These are phyloP conservation scores for Laodelphax striatellus DNA, from an alignment of 1,140 invertebrate species.

Conservation along the genomic window DNA sequence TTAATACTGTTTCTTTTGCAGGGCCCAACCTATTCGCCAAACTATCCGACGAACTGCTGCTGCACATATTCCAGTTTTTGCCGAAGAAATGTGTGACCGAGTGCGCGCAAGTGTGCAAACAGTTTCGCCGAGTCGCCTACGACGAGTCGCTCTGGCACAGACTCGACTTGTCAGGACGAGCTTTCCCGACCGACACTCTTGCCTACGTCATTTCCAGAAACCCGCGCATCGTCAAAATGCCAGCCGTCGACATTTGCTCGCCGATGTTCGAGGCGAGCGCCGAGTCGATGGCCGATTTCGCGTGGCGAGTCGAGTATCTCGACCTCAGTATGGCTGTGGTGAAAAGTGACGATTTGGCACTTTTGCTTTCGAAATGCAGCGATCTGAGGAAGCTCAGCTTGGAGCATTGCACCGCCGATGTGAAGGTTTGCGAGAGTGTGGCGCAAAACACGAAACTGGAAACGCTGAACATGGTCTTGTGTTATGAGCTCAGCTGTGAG, in stretches of 20 bases:
- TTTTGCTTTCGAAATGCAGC: slow-evolving; percentile 52
- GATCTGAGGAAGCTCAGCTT: slow-evolving; percentile 69
- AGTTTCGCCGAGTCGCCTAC: slow-evolving; percentile 58
- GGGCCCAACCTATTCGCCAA: slow-evolving; percentile 36
- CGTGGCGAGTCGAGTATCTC: slow-evolving; percentile 57
- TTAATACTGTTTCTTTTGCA: too few species aligned
- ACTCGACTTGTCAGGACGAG: slow-evolving; percentile 61
- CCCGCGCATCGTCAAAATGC: slow-evolving; percentile 58
- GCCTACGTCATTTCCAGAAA: slow-evolving; percentile 59
- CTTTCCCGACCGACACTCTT: slow-evolving; percentile 49
- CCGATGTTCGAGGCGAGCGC: slow-evolving; percentile 28
- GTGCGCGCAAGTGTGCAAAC: slow-evolving; percentile 51
- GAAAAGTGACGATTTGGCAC: slow-evolving; percentile 38
- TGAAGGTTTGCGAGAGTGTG: slow-evolving; percentile 48
- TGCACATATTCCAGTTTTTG: slow-evolving; percentile 71
- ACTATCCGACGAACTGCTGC: slow-evolving; percentile 70
- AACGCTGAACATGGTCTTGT: slow-evolving; percentile 63
- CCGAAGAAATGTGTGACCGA: slow-evolving; percentile 60
- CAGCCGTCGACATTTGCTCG: slow-evolving; percentile 44
- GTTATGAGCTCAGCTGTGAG: slow-evolving; percentile 44
- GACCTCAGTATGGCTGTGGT: slow-evolving; percentile 72
- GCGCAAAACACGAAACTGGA: slow-evolving; percentile 51
- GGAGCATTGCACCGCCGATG: slow-evolving; percentile 57
- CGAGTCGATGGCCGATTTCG: slow-evolving; percentile 27
- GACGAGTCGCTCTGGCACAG: slow-evolving; percentile 77